Base-by-base conservation (phyloP, 2,797 vertebrate genomes). In the Cryptoprocta ferox region DNA sequence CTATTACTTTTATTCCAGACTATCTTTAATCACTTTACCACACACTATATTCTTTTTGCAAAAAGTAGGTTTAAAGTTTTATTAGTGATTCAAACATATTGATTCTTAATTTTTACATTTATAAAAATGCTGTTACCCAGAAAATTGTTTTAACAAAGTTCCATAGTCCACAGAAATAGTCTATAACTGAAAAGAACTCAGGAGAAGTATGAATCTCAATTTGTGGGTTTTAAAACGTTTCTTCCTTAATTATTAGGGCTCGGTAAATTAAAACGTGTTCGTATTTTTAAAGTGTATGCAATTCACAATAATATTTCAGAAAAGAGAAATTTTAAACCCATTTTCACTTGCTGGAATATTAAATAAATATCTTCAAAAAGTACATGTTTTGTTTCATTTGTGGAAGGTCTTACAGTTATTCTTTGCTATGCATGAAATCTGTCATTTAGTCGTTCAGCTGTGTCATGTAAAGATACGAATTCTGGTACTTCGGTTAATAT, bases 31-130 rank as follows among this genome's bases (percentile, higher is more conserved):
- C 18, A 78, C 4, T 80, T 93, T 50, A 90, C 56, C 50, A 93
- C 2, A 81, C 1, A 66, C 7, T 75, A 63, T 66, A 78, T 37
- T 87, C 35, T 84, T 13, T 45, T 82, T 81, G 14, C 89, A 82
- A 76, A 76, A n/a, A 91, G 32, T 14, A 87, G 16, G 30, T 59
- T 94, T 96, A 35, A 92, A 45, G 56, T 91, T 87, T 94, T 76
- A 89, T 39, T 79, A 63, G 24, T 92, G 42, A 73, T 71, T 91
- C 70, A 94, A 82, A 15, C 10, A 76, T 85, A 84, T 37, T 37
- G 30, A 79, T 75, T 90, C 70, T 92, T 78, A 71, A 21, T 96
- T 45, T 87, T 39, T 48, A 89, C 8, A 68, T 50, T 89, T 79
- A 94, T 56, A 63, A 91, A 61, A 90, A 88, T 56, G 14, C 1